Base-by-base conservation (phyloP, 2,113 vertebrate genomes). In the Scomber colias region DNA sequence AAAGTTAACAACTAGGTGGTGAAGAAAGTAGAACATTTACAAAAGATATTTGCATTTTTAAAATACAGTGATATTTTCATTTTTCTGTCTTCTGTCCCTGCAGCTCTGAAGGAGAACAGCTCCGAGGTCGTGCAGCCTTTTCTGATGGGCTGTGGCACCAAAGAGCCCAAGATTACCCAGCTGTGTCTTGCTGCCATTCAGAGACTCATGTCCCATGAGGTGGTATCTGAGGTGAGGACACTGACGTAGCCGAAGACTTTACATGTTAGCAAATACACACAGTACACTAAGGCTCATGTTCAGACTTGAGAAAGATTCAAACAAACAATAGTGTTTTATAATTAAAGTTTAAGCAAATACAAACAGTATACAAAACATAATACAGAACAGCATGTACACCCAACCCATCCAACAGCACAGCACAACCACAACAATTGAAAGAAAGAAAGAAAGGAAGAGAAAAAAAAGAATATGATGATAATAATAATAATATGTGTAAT, bases 111-210 rank as follows among this genome's bases (percentile, higher is more conserved):
- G 94, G 98, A 99, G 85, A 98, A 97, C 93, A 99, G 98, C 93
- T 99, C 97, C 9, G 98, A 99, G 88, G 97, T 99, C 65, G 98
- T 99, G 86, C 98, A 99, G 77, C 98, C 98, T 57, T 99, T 99
- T 88, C 95, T 99, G 72, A 99, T 99, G 97, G 98, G 98, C 54
- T 99, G 98, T 91, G 98, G 98, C 90, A 99, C 98, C 89, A 99
- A 99, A 93, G 98, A 99, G 92, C 98, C 97, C 83, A 99, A 99
- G 95, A 99, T 99, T 90, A 98, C 98, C 87, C 98, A 99, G 84
- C 94, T 99, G 2, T 99, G 98, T 92, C 93, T 99, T 85, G 96
- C 98, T 46, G 97, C 98, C 85, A 97, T 99, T 92, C 98, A 99
- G 93, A 97, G 98, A 83, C 97, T 99, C 75, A 99, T 99, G 97